phyloP scores from a whole-genome alignment of 2,888 invertebrate species.

The Drosophila lacicola region DNA sequence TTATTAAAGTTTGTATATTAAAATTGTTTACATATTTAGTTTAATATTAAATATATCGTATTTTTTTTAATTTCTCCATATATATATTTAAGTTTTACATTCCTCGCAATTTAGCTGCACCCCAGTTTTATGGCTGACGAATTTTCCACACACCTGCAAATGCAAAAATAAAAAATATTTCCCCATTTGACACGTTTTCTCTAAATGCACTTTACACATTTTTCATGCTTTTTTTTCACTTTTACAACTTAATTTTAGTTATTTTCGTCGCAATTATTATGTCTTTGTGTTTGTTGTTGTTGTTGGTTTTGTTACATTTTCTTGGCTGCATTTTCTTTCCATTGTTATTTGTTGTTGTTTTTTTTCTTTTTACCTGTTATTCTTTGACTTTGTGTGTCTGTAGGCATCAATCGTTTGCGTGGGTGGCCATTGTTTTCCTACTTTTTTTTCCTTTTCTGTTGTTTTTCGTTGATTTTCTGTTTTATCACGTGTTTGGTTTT shows the following conservation, averaged over 20 bases:
- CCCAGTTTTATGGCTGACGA: slow-evolving; percentile 22
- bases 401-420: slow-evolving; percentile 50
- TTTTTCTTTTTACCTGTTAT: slow-evolving; percentile 51
- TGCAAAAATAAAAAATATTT: slow-evolving; percentile 48
- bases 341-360: slow-evolving; percentile 9
- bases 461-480: slow-evolving; percentile 36
- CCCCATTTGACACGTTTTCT: slow-evolving; percentile 66
- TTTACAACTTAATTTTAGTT: slow-evolving; percentile 66
- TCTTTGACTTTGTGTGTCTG: slow-evolving; percentile 24
- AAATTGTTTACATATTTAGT: neutral
- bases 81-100: neutral
- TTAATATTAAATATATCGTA: neutral
- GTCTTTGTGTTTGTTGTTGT: slow-evolving; percentile 42
- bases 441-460: slow-evolving; percentile 25
- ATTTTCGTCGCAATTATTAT: slow-evolving; percentile 63
- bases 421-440: slow-evolving; percentile 61
- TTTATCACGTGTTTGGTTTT: slow-evolving; percentile 67
- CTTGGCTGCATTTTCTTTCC: slow-evolving; percentile 54
- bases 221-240: slow-evolving; percentile 33
- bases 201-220: slow-evolving; percentile 51
- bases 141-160: slow-evolving; percentile 34
- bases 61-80: slow-evolving; percentile 2
- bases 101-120: slow-evolving; percentile 26
- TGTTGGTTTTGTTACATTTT: slow-evolving; percentile 41
- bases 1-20: neutral